Evolutionary conservation across 2,888 invertebrate species (phyloP).

Genomic region (Torymus aiolomorphi): DNA sequence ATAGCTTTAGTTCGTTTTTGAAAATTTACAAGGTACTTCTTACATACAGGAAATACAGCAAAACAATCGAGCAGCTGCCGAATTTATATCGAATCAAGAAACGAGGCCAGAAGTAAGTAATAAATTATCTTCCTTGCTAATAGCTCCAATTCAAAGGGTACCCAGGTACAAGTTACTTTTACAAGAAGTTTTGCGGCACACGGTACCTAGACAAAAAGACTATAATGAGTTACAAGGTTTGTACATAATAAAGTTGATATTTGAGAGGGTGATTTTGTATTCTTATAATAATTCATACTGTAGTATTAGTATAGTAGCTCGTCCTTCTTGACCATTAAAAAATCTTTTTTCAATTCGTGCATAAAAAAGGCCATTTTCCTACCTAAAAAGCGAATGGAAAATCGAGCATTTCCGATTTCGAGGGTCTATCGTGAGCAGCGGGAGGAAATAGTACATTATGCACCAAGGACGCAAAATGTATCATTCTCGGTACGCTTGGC

Average conservation of each 20-base stretch:
- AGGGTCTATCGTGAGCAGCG: too few species aligned
- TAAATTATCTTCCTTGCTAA: conserved; percentile 84
- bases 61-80: conserved; percentile 77
- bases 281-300: too few species aligned
- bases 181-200: conserved; percentile 82
- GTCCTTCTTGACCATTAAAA: too few species aligned
- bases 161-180: conserved; percentile 86
- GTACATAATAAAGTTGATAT: conserved; percentile 29
- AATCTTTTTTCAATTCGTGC: too few species aligned
- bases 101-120: conserved; percentile 83
- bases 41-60: conserved; percentile 76
- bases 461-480: too few species aligned
- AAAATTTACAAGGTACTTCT: conserved; percentile 14
- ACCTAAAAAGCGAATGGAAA: too few species aligned
- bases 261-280: not conserved
- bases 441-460: too few species aligned
- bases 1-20: too few species aligned
- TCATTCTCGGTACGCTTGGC: too few species aligned
- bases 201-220: conserved; percentile 79
- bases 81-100: conserved; percentile 81
- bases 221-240: conserved; percentile 78
- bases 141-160: conserved; percentile 87
- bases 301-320: too few species aligned
- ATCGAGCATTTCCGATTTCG: too few species aligned
- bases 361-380: too few species aligned